phyloP scores from a whole-genome alignment of 2,888 invertebrate genomes.

The Hetaerina titia region DNA sequence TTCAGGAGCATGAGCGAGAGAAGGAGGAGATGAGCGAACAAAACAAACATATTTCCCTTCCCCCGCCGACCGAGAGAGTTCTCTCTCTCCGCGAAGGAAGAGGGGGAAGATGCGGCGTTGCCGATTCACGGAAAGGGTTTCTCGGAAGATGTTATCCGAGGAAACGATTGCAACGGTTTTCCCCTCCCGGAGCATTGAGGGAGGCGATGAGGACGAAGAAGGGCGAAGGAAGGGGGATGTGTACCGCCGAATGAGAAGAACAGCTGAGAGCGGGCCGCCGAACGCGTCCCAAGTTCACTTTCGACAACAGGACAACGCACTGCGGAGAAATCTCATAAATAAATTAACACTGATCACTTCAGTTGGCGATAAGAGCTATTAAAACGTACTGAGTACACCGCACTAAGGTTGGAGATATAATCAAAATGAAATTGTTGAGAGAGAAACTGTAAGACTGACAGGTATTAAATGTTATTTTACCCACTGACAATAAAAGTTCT shows the following conservation, averaged over 20 bases:
- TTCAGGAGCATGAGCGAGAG: neutral
- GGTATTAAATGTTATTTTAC: no score
- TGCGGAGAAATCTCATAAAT: no score
- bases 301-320: neutral
- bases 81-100: neutral
- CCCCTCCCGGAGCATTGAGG: neutral
- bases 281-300: neutral
- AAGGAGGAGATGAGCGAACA: conserved; percentile 3
- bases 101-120: neutral
- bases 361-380: no score
- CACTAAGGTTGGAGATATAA: no score
- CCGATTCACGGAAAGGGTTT: conserved; percentile 18
- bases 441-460: no score
- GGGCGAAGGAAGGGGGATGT: neutral
- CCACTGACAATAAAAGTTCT: no score
- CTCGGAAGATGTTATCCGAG: neutral
- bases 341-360: no score
- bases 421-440: no score
- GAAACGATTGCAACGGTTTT: conserved; percentile 29
- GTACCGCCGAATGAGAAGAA: neutral
- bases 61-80: neutral
- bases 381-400: no score
- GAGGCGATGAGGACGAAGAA: neutral
- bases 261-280: neutral
- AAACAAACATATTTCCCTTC: conserved; percentile 24